phyloP scores from a whole-genome alignment of 1,140 invertebrate genomes.

The Drosophila quadrilineata region DNA sequence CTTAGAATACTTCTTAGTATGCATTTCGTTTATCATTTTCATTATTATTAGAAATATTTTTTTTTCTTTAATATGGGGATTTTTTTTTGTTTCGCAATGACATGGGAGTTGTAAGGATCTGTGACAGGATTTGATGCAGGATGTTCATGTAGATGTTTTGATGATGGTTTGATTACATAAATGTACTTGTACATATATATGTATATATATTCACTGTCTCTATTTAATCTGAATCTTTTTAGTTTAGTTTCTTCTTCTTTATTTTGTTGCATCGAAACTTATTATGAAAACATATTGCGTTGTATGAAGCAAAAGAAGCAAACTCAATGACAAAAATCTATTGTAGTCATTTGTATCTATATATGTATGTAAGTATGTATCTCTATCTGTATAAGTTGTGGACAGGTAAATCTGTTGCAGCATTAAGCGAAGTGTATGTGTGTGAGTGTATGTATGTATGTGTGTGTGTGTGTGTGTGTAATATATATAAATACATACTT shows the following conservation, averaged over 20 bases:
- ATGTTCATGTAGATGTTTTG: too few relatives aligned
- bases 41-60: too few relatives aligned
- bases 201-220: not conserved
- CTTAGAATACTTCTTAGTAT: slow-evolving; percentile 42
- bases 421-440: slow-evolving; percentile 8
- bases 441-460: slow-evolving; percentile 16
- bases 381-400: slow-evolving; percentile 2
- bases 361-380: not conserved
- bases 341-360: slow-evolving; percentile 17
- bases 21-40: slow-evolving; percentile 7
- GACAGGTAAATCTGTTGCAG: slow-evolving; percentile 34
- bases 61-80: too few relatives aligned
- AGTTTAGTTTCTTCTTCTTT: slow-evolving; percentile 2
- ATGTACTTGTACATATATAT: too few relatives aligned
- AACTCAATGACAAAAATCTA: slow-evolving; percentile 40
- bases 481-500: slow-evolving; percentile 62
- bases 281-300: slow-evolving; percentile 16
- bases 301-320: slow-evolving; percentile 62
- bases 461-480: slow-evolving; percentile 27
- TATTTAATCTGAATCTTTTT: slow-evolving; percentile 1
- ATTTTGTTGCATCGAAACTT: too few relatives aligned
- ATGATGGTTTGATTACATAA: too few relatives aligned
- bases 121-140: too few relatives aligned
- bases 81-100: too few relatives aligned
- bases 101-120: too few relatives aligned